Evolutionary conservation across 2,797 vertebrate species (phyloP).

Genomic region (Mallotus villosus): DNA sequence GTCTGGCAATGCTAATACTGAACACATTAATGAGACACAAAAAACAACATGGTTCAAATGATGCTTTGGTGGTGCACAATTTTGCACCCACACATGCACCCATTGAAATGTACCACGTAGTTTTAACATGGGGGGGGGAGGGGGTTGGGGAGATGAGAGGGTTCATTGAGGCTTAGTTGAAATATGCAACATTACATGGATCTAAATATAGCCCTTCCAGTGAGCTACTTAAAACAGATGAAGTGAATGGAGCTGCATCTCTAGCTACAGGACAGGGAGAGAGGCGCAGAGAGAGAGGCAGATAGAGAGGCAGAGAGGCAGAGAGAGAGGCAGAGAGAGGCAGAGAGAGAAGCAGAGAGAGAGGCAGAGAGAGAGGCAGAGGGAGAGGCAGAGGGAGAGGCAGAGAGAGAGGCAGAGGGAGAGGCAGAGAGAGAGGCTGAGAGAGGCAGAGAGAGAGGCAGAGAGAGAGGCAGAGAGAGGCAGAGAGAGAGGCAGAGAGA

Average conservation of each 20-base stretch:
- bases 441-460: background rate
- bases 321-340: background rate
- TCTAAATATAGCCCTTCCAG: constrained; percentile 8
- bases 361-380: background rate
- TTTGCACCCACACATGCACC: background rate
- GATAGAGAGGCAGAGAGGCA: no score
- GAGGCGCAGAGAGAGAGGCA: background rate
- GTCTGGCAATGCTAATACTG: no score
- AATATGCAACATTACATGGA: constrained; percentile 9
- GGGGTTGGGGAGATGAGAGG: background rate
- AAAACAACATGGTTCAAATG: no score
- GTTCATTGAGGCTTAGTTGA: constrained; percentile 9
- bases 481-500: no score
- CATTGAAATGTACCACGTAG: no score
- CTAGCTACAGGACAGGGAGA: background rate
- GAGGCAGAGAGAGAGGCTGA: background rate
- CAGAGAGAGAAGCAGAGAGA: background rate
- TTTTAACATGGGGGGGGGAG: no score
- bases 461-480: no score
- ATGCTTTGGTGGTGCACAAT: background rate
- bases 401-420: constrained; percentile 1
- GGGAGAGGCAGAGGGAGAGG: background rate
- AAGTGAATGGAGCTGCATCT: background rate
- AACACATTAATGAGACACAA: no score
- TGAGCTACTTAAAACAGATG: constrained; percentile 3